Evolutionary conservation across 2,113 vertebrate species (phyloP), one percentile per base, ranked within the genome.

Genomic region (Progne subis): DNA sequence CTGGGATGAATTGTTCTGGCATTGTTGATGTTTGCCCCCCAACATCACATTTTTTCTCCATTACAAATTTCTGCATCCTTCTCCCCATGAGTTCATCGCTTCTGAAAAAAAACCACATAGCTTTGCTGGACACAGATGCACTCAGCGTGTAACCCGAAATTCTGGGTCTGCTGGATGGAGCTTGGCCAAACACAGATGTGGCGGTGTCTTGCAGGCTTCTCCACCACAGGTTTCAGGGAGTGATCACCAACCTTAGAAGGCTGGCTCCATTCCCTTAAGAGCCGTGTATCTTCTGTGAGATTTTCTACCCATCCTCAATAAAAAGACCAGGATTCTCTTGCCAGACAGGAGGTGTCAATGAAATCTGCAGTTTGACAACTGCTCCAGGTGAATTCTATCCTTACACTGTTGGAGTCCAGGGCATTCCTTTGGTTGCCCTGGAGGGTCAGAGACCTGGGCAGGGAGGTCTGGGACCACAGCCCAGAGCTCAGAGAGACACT

Each of bases 21-120:
- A 86, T 1, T 34, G 24, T 5, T 46, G 18, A 29, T 15, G 1
- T 46, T 50, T 92, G 20, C 7, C 63, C 46, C 20, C 23, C 15
- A 72, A 1, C 12, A 76, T 24, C 25, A 13, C 1, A 43, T 74
- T 87, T 94, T 79, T 43, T 29, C 56, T 49, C n/a, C 28, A 14
- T 87, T 68, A 24, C 18, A 72, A 29, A 2, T 47, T 56, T 64
- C 25, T 65, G 2, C 24, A 72, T 64, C 6, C 18, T 83, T 68
- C 15, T 72, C 28, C 21, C 28, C 5, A 20, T 1, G 1, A 70
- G 75, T 43, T 43, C 34, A 47, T 43, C 0, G 0, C 19, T 81
- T 89, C 50, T 74, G 34, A 59, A 53, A 47, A 82, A 37, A 0
- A 11, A n/a, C n/a, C 16, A 26, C 20, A 20, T 8, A 53, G 24